Base-by-base conservation (phyloP, 64 coral and sea anemone species). In the Pachyseris speciosa region DNA sequence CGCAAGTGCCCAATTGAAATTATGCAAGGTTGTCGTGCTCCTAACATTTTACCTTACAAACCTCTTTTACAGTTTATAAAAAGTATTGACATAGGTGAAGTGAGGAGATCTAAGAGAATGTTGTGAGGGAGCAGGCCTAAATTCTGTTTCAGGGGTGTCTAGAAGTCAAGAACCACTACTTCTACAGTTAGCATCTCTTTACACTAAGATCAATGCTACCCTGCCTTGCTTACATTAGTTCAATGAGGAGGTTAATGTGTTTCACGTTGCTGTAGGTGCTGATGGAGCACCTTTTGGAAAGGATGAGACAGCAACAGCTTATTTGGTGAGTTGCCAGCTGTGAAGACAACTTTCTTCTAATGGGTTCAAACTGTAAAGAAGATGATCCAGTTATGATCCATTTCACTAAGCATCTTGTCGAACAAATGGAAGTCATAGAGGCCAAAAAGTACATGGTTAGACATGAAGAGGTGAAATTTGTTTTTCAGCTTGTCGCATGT, bases 321-420 rank as follows among this genome's bases (percentile, higher is more conserved):
- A 77, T 59, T 59, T 86, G 44, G 55, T 92, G n/a, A 70, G 84
- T 93, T 80, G 59, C 41, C 32, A 79, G 58, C 41, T 93, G 91
- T 87, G 49, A 94, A 66, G 63, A 88, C 26, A 83, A 83, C 45
- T 88, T 73, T 84, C 43, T 89, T 22, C 17, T 88, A 12, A 81
- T 94, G 64, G 92, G 75, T 44, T 43, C 64, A 2, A 88, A 94
- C 33, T 94, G 92, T 94, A 76, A 69, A 28, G 92, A 94, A 64
- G 72, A 60, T 65, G 85, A 88, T 80, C 75, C 84, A 10, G 20
- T 61, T 2, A 94, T 84, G 76, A 78, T 61, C 32, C 48, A 74
- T 13, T 94, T 61, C 67, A 72, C 91, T 31, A 94, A 94, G 67
- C 84, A 92, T 74, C 28, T 78, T 68, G 48, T 92, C 24, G 38